Evolutionary conservation across 1,140 invertebrate genomes (phyloP).

Genomic region (Chlorops oryzae): DNA sequence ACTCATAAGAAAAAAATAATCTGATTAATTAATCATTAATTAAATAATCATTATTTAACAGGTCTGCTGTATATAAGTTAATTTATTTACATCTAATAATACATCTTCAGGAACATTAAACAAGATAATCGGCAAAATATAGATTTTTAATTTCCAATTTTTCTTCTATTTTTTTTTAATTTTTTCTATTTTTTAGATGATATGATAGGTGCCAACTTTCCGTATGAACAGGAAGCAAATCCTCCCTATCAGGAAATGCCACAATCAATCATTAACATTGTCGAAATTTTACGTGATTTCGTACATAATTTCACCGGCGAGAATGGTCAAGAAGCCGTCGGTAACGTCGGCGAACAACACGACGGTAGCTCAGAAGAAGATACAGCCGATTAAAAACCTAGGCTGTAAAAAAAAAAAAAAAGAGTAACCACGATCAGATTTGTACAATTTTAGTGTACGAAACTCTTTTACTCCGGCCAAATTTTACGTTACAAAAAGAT

Average conservation of each 20-base stretch:
- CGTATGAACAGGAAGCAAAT: conserved; percentile 20
- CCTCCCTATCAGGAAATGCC: conserved; percentile 50
- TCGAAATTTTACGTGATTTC: conserved; percentile 69
- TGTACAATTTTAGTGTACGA: too few relatives aligned
- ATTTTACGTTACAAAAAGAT: too few relatives aligned
- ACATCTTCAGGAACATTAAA: too few relatives aligned
- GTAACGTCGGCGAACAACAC: conserved; percentile 48
- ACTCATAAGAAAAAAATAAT: too few relatives aligned
- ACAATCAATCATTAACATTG: conserved; percentile 57
- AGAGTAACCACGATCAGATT: too few relatives aligned
- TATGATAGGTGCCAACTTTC: conserved; percentile 10
- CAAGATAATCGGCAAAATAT: too few relatives aligned
- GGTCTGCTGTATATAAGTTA: neutral
- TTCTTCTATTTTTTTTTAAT: neutral
- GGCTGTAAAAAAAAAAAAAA: too few relatives aligned
- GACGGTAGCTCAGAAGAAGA: conserved; percentile 49
- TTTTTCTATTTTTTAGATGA: neutral
- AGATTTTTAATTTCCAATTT: neutral
- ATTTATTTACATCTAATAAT: too few relatives aligned
- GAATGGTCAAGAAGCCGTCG: conserved; percentile 42
- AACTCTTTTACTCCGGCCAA: too few relatives aligned
- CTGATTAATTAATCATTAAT: too few relatives aligned
- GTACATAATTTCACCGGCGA: conserved; percentile 58
- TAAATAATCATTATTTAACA: neutral
- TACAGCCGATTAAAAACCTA: conserved; percentile 48